Conservation (phyloP, 2,797 vertebrate genomes). For the Pteronotus mesoamericanus region DNA sequence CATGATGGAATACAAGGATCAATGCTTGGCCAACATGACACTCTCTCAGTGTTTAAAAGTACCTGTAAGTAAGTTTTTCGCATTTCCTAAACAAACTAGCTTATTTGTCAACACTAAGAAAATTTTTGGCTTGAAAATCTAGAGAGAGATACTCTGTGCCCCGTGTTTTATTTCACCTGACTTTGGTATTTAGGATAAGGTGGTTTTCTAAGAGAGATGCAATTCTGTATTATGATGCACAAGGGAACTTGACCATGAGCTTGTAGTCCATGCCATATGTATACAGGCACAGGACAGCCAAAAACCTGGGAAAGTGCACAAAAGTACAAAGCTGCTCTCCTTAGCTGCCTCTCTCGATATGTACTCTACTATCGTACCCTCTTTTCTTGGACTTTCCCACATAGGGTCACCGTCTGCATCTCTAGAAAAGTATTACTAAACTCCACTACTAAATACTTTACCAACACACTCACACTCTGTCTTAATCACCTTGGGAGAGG, state of each 20-base stretch:
- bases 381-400: neutral
- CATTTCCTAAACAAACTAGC: neutral
- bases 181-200: neutral
- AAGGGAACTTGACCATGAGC: neutral
- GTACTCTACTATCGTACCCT: fast-evolving
- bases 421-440: neutral
- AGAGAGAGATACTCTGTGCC: neutral
- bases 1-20: neutral
- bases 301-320: neutral
- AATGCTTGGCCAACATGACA: neutral
- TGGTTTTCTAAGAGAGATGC: neutral
- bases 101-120: neutral
- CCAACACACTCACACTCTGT: neutral
- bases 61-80: slow-evolving; percentile 29
- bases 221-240: neutral
- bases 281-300: neutral
- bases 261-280: neutral
- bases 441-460: neutral
- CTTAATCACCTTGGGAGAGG: neutral
- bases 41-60: slow-evolving; percentile 23
- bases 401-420: neutral
- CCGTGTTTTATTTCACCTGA: neutral
- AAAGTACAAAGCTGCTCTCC: neutral
- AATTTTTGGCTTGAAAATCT: neutral
- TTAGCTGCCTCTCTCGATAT: neutral